Base-by-base conservation (phyloP, 2,113 vertebrate species). In the Taxidea taxus region DNA sequence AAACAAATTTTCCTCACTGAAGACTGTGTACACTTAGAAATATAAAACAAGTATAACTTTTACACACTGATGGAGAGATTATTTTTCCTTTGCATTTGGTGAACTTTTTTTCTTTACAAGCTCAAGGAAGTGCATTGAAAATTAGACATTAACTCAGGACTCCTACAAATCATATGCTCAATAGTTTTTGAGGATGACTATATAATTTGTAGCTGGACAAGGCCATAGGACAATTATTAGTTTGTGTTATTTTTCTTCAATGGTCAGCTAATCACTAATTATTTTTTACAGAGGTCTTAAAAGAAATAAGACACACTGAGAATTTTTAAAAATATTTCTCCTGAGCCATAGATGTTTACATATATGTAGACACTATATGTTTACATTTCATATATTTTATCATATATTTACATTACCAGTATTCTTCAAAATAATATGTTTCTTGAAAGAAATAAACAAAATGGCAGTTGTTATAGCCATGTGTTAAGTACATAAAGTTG, bases 101-200 rank as follows among this genome's bases (percentile, higher is more conserved):
- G 31, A 86, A 20, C 31, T 62, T 66, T 47, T 49, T 77, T 64
- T 42, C 75, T 83, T 87, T 78, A 66, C 3, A 7, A 87, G 7
- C 1, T 92, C 44, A 80, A 87, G 62, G 16, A 88, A 83, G 20
- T 77, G 27, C 39, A 21, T 39, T 94, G 39, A 83, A 86, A 96
- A 58, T 68, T 56, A 93, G 21, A 91, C 42, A 42, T 37, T 37
- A 87, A 60, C 18, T 89, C 2, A 64, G 88, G 39, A 87, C 20
- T 88, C 39, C 70, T 92, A 92, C 68, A 96, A 88, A 91, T 87
- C 49, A 91, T 78, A 64, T 70, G 81, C 51, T 58, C 34, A 74
- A 25, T 68, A 77, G 37, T 80, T 72, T 37, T 62, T 60, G 23
- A 83, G 74, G 20, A 93, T 86, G 4, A 37, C 13, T 39, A 29